Conservation (phyloP, 2,113 vertebrate species). For the Corythaeola cristata region DNA sequence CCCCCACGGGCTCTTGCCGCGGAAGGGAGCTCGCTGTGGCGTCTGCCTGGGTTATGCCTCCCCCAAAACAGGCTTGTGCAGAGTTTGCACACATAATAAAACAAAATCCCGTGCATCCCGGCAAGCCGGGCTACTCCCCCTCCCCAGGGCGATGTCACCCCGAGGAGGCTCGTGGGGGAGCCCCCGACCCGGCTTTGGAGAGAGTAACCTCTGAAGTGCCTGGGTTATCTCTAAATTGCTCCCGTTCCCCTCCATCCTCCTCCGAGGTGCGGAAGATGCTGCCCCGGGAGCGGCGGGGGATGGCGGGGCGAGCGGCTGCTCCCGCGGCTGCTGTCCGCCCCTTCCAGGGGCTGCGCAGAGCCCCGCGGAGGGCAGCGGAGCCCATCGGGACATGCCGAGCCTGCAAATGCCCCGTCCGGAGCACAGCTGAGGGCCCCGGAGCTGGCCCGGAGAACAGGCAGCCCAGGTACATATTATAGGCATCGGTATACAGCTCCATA, state of each 20-base stretch:
- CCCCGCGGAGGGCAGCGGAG: neutral
- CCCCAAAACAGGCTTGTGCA: neutral
- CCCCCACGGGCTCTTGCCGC: neutral
- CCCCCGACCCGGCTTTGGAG: no score
- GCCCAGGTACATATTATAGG: accelerated
- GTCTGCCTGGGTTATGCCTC: neutral
- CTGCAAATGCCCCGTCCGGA: neutral
- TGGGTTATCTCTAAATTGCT: neutral
- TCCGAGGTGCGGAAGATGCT: neutral
- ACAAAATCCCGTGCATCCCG: neutral
- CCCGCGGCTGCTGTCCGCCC: neutral
- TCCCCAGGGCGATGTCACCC: neutral
- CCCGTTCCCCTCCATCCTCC: neutral
- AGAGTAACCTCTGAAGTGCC: neutral
- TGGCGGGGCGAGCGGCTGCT: neutral
- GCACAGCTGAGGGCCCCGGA: neutral
- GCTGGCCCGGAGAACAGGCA: neutral
- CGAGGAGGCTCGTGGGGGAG: neutral
- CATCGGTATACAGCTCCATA: neutral
- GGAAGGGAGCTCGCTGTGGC: neutral
- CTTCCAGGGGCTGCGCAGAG: neutral
- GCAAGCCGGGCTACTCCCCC: neutral
- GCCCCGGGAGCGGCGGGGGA: neutral
- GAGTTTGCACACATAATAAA: accelerated
- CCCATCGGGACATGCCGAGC: neutral